phyloP scores from a whole-genome alignment of 2,888 invertebrate genomes.

The Agrotis ipsilon region DNA sequence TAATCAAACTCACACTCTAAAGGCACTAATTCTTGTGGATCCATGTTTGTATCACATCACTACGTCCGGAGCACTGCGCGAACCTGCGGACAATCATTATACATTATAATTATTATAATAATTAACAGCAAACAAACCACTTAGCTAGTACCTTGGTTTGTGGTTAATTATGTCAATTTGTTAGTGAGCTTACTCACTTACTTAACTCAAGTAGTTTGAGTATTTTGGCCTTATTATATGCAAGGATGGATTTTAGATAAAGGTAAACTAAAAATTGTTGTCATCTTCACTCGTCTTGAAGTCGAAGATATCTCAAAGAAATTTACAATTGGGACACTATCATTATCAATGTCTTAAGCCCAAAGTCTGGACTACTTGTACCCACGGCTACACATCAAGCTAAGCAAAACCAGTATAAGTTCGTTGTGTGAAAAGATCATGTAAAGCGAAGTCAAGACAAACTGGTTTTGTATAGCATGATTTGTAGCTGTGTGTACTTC shows the following conservation, averaged over 20 bases:
- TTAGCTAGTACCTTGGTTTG: slow-evolving; percentile 10
- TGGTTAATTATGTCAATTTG: slow-evolving; percentile 11
- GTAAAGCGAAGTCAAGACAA: too few species aligned
- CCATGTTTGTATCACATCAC: slow-evolving; percentile 76
- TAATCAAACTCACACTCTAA: slow-evolving; percentile 80
- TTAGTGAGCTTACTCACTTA: not conserved
- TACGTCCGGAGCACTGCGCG: slow-evolving; percentile 1
- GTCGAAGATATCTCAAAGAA: too few species aligned
- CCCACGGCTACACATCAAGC: too few species aligned
- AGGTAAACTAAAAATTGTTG: not conserved
- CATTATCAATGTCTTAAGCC: too few species aligned
- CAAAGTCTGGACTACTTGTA: too few species aligned
- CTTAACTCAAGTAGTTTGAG: slow-evolving; percentile 8
- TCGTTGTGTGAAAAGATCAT: too few species aligned
- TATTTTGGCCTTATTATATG: slow-evolving; percentile 20
- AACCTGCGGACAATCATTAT: slow-evolving; percentile 23
- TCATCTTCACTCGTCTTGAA: too few species aligned
- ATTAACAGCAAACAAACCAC: slow-evolving; percentile 19
- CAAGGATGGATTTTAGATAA: not conserved
- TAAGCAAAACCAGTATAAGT: too few species aligned
- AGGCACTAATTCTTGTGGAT: slow-evolving; percentile 84
- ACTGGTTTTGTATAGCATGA: too few species aligned
- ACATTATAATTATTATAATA: slow-evolving; percentile 20
- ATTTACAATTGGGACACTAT: too few species aligned
- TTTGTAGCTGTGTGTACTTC: too few species aligned